Conservation (phyloP, 2,797 vertebrate genomes). For the Simalia tracyae region DNA sequence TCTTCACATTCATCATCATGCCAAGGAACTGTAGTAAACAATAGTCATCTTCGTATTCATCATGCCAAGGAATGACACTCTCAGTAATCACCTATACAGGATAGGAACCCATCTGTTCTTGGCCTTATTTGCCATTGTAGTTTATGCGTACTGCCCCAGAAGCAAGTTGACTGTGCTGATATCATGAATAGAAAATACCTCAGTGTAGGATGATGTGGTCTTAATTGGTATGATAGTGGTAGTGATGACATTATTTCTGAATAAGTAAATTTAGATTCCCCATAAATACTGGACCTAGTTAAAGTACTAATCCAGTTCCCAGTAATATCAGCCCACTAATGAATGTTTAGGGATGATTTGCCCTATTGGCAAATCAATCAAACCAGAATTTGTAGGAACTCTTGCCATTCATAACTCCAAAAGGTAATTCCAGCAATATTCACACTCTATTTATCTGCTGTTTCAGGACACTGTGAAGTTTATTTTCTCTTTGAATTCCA, state of each 20-base stretch:
- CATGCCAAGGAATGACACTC: not conserved
- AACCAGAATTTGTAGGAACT: not conserved
- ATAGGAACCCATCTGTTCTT: not conserved
- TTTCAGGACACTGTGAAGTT: not conserved
- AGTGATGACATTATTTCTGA: not conserved
- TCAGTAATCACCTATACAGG: not conserved
- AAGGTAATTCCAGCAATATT: not conserved
- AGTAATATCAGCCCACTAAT: not conserved
- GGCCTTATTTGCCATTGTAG: not conserved
- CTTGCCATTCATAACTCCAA: not conserved
- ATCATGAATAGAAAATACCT: not conserved
- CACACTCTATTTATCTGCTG: not conserved
- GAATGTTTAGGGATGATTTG: not conserved
- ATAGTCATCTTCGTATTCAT: not conserved
- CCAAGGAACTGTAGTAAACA: not conserved
- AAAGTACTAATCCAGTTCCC: not conserved
- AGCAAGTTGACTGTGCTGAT: not conserved
- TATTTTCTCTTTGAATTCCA: not conserved
- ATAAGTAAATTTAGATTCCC: not conserved
- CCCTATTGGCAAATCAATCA: not conserved
- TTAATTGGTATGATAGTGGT: not conserved
- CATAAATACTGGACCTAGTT: not conserved
- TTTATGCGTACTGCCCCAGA: not conserved
- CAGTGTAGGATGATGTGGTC: not conserved
- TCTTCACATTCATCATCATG: not conserved